Evolutionary conservation across 2,797 vertebrate species (phyloP).

Genomic region (Pelobates cultripes): DNA sequence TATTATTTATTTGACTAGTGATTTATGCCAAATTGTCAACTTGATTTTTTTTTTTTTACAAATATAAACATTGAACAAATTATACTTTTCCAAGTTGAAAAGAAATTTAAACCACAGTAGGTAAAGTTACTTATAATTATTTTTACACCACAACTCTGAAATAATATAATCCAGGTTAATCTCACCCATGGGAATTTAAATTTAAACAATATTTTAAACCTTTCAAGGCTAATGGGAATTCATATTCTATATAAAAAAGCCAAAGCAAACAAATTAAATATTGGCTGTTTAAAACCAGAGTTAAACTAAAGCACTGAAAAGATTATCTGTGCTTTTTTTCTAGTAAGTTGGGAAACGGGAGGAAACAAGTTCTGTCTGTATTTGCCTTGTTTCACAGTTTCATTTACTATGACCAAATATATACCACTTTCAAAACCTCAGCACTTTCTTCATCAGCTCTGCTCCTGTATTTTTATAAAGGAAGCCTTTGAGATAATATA

Average conservation of each 20-base stretch:
- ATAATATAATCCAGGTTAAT: slow-evolving; percentile 31
- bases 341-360: slow-evolving; percentile 17
- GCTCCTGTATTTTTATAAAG: slow-evolving; percentile 38
- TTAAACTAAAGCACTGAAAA: slow-evolving; percentile 8
- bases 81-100: background rate
- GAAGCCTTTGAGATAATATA: slow-evolving; percentile 46
- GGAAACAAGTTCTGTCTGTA: slow-evolving; percentile 33
- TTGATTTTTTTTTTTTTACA: background rate
- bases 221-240: slow-evolving; percentile 1
- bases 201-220: slow-evolving; percentile 10
- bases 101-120: background rate
- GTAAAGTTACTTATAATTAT: slow-evolving; percentile 5
- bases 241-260: slow-evolving; percentile 32
- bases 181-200: slow-evolving; percentile 9
- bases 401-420: slow-evolving; percentile 45
- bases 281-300: slow-evolving; percentile 13
- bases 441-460: slow-evolving; percentile 36
- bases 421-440: slow-evolving; percentile 39
- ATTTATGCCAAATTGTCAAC: background rate
- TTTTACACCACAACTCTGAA: background rate
- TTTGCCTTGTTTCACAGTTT: slow-evolving; percentile 5
- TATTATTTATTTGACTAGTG: background rate
- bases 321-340: background rate
- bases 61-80: slow-evolving; percentile 6
- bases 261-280: slow-evolving; percentile 42